Evolutionary conservation across 2,888 invertebrate species (phyloP), one percentile per base, ranked within the genome.

Genomic region (Apodemia zela): DNA sequence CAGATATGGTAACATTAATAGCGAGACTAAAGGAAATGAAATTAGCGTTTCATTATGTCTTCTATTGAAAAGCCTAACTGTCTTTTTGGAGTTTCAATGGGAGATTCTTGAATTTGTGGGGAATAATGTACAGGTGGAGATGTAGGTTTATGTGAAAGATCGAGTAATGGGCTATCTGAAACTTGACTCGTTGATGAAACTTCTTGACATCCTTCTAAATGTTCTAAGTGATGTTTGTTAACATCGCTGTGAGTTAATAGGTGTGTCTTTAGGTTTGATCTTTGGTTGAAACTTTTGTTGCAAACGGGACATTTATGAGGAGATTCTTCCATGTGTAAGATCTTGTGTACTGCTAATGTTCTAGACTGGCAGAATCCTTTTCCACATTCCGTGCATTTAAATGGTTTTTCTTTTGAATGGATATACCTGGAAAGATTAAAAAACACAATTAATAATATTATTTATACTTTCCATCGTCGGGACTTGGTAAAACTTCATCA

Each of bases 281-380:
- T 93, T 93, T 98, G 98, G 91, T 98, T 98, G 92, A 98, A 98
- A 77, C 96, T 95, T 67, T 97, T 94, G 75, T 94, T 94, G 88
- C 98, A 98, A 33, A 97, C 95, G 11, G 97, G 96, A 76, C 98
- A 98, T 81, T 98, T 98, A 85, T 98, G 98, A 0, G 98, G 97
- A 6, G 97, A 97, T 84, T 98, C 97, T 85, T 98, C 97, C 94
- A 97, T 94, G 81, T 98, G 98, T 38, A 98, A 94, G 70, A 98
- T 97, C 85, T 97, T 97, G 91, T 99, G 99, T 1, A 98, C 98
- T 1, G 98, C 98, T 71, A 99, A 91, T 0, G 99, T 99, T 61
- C 99, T 93, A 25, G 98, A 97, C 82, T 99, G 99, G 83, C 99
- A 99, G 89, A 99, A 99, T 6, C 99, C 99, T 89, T 99, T 99